phyloP scores from a whole-genome alignment of 1,140 invertebrate genomes.

The Lanistes nyassanus region DNA sequence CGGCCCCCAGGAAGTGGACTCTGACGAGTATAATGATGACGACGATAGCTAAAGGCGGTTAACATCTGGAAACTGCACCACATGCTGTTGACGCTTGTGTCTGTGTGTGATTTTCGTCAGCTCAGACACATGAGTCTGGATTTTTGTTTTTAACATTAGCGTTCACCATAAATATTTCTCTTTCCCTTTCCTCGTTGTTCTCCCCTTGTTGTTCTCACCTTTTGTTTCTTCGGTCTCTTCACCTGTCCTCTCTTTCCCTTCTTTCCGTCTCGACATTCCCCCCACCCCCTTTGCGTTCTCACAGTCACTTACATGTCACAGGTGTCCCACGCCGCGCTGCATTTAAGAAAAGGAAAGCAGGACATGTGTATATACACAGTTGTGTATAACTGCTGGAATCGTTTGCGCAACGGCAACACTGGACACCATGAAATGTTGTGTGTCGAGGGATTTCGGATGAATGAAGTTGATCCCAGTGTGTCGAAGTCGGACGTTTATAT shows the following conservation, averaged over 20 bases:
- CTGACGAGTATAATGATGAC: constrained; percentile 4
- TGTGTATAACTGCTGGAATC: background rate
- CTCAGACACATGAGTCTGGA: background rate
- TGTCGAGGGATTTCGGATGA: too few relatives aligned
- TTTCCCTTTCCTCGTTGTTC: background rate
- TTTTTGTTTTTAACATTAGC: background rate
- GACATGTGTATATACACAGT: too few relatives aligned
- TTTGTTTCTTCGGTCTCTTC: too few relatives aligned
- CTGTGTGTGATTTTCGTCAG: background rate
- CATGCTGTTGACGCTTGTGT: background rate
- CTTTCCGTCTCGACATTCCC: background rate
- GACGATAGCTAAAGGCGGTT: background rate
- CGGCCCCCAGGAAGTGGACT: background rate
- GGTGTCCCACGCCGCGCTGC: background rate
- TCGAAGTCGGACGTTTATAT: too few relatives aligned
- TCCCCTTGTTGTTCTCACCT: background rate
- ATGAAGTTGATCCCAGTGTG: too few relatives aligned
- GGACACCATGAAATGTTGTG: background rate
- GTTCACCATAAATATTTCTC: background rate
- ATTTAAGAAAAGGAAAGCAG: too few relatives aligned
- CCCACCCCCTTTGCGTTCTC: background rate
- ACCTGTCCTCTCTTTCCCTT: background rate
- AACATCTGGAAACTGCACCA: background rate
- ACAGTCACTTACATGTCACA: background rate
- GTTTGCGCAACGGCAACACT: background rate